A percentile compares a stretch with the other conserved stretches of the same genome.
Evolutionary conservation across 2,797 vertebrate genomes (phyloP).

Genomic region (Gallinago nigripennis): DNA sequence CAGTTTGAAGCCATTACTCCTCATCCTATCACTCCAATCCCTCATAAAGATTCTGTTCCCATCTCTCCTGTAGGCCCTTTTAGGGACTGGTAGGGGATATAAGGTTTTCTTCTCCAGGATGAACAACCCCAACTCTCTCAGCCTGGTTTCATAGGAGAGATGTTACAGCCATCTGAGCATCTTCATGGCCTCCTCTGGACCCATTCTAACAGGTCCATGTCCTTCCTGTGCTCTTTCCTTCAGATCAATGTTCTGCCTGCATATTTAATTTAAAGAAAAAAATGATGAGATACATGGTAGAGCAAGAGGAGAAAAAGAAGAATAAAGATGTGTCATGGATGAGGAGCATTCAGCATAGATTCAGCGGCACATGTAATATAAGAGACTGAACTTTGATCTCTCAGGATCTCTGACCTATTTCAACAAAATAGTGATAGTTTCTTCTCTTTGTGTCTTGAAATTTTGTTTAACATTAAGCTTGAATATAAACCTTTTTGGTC

Average conservation of each 20-base stretch:
- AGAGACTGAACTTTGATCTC: not conserved
- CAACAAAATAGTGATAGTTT: not conserved
- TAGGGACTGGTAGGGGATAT: no score
- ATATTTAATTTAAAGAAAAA: not conserved
- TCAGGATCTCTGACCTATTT: not conserved
- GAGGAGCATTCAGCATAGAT: not conserved
- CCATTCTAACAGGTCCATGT: no score
- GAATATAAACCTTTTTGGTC: not conserved
- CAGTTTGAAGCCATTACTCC: no score
- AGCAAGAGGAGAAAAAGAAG: fast-evolving
- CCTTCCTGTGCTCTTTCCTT: not conserved
- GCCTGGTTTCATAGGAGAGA: no score
- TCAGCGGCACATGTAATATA: fast-evolving
- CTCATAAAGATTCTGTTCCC: no score
- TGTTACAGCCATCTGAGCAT: no score
- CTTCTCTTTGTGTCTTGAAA: not conserved
- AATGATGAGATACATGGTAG: fast-evolving
- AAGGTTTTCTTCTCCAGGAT: no score
- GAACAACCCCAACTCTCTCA: no score
- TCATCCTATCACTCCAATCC: no score
- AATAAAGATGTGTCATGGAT: not conserved
- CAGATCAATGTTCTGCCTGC: not conserved
- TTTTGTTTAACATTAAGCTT: not conserved
- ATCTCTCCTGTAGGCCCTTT: no score
- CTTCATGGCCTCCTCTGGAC: no score